Conservation (phyloP, 2,797 vertebrate species). For the Masticophis lateralis region DNA sequence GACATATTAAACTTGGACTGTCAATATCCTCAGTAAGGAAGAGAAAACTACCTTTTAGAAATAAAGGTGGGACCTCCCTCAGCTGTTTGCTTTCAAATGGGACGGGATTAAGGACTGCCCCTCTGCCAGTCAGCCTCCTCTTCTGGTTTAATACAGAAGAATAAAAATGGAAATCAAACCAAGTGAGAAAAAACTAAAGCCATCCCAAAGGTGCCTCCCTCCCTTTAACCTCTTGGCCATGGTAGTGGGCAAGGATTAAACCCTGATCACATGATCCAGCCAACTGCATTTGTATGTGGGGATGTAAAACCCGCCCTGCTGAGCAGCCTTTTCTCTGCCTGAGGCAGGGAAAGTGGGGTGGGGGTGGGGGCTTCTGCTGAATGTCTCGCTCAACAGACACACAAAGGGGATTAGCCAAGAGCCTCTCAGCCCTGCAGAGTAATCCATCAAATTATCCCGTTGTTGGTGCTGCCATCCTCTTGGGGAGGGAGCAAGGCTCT, state of each 20-base stretch:
- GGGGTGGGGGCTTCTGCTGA: slow-evolving; percentile 69
- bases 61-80: not conserved
- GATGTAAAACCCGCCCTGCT: slow-evolving; percentile 65
- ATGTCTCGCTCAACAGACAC: slow-evolving; percentile 67
- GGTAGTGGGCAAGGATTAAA: slow-evolving; percentile 56
- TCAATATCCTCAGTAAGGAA: not conserved
- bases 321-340: slow-evolving; percentile 73
- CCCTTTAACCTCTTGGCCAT: slow-evolving; percentile 20
- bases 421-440: slow-evolving; percentile 69
- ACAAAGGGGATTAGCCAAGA: slow-evolving; percentile 79
- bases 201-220: slow-evolving; percentile 54
- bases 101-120: not conserved
- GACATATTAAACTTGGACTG: not conserved
- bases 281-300: slow-evolving; percentile 67
- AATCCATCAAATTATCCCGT: slow-evolving; percentile 78
- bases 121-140: not conserved
- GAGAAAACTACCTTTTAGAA: not conserved
- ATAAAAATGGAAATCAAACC: slow-evolving; percentile 60
- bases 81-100: not conserved
- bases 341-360: slow-evolving; percentile 26
- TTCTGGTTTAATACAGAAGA: slow-evolving; percentile 40
- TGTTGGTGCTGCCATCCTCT: slow-evolving; percentile 67
- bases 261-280: slow-evolving; percentile 52
- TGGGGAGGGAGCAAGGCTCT: slow-evolving; percentile 5
- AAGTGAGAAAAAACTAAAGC: slow-evolving; percentile 32